Evolutionary conservation across 2,888 invertebrate species (phyloP).

Genomic region (Leptinotarsa haldemani): DNA sequence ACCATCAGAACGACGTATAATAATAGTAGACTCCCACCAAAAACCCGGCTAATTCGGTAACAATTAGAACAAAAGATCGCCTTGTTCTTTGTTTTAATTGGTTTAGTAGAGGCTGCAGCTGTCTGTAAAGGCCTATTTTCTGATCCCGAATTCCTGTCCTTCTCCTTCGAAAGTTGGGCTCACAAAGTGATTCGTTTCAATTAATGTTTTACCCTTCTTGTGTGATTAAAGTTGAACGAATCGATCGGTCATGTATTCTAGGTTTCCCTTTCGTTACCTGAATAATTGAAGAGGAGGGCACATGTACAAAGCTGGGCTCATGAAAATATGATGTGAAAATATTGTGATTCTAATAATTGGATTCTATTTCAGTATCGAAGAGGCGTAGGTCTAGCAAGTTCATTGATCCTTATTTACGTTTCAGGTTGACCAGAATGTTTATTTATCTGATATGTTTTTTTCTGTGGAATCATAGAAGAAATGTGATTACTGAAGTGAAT

Average conservation of each 20-base stretch:
- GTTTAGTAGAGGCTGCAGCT: constrained; percentile 56
- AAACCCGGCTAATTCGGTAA: constrained; percentile 54
- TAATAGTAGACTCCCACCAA: constrained; percentile 36
- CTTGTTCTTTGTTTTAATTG: constrained; percentile 58
- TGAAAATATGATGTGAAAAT: background rate
- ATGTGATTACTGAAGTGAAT: no score
- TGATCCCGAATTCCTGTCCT: constrained; percentile 49
- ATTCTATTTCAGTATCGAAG: background rate
- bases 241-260: background rate
- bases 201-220: constrained; percentile 55
- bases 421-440: no score
- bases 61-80: constrained; percentile 58
- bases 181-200: constrained; percentile 57
- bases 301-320: background rate
- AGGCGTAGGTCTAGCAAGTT: background rate
- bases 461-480: no score
- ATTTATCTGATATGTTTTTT: no score
- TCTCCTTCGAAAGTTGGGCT: constrained; percentile 39
- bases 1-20: constrained; percentile 4
- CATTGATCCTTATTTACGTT: no score
- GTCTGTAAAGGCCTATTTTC: constrained; percentile 54
- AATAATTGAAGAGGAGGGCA: background rate
- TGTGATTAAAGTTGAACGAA: constrained; percentile 49
- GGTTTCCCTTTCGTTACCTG: constrained; percentile 2
- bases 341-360: background rate